Conservation (phyloP, 2,888 invertebrate genomes). For the Spilarctia lutea region DNA sequence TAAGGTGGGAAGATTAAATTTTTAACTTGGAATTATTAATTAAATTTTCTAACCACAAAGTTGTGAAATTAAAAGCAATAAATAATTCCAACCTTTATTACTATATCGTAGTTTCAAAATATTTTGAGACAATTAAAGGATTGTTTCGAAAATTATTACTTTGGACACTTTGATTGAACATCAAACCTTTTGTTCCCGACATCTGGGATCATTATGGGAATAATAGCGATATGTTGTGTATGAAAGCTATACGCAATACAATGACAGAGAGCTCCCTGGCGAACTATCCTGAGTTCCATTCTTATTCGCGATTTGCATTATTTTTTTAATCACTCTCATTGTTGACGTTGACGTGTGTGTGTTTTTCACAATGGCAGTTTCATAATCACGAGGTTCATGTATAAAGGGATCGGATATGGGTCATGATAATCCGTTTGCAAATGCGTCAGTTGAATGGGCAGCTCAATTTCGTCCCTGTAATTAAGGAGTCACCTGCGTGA, state of each 20-base stretch:
- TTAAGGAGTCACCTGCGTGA: constrained; percentile 86
- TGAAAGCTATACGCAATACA: constrained; percentile 10
- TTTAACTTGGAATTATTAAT: constrained; percentile 39
- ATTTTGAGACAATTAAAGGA: background rate
- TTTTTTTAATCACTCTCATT: constrained; percentile 45
- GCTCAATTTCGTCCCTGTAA: constrained; percentile 82
- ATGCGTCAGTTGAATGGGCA: constrained; percentile 83
- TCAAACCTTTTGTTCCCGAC: background rate
- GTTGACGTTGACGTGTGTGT: constrained; percentile 44
- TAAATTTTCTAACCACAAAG: constrained; percentile 33
- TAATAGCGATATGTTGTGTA: background rate
- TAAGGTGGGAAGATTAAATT: constrained; percentile 37
- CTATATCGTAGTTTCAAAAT: constrained; percentile 20
- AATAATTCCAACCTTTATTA: constrained; percentile 32
- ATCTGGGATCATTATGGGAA: background rate
- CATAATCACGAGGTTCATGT: constrained; percentile 49
- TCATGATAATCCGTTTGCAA: constrained; percentile 81
- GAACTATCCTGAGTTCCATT: constrained; percentile 28
- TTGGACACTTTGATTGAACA: background rate
- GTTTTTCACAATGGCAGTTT: constrained; percentile 47
- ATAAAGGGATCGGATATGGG: constrained; percentile 63
- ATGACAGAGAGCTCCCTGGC: constrained; percentile 15
- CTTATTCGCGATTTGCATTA: constrained; percentile 35
- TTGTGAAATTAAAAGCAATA: constrained; percentile 31
- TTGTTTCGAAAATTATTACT: background rate